These are phyloP conservation scores for Dallia pectoralis DNA, from an alignment of 2,797 vertebrate species.

Conservation along the genomic window DNA sequence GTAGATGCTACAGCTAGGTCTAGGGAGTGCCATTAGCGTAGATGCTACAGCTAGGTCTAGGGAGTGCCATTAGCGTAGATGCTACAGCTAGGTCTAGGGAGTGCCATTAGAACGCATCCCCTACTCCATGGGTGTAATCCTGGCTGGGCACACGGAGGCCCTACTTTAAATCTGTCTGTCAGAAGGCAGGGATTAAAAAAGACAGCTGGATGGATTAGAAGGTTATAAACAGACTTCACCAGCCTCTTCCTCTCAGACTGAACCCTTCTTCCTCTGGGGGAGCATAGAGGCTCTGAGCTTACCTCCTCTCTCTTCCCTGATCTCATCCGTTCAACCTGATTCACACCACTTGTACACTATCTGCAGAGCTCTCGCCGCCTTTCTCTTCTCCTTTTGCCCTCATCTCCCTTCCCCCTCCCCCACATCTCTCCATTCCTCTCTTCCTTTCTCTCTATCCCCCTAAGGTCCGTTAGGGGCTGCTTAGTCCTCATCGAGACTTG, in stretches of 20 bases:
- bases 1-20: no score
- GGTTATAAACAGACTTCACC: constrained; percentile 55
- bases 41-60: no score
- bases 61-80: no score
- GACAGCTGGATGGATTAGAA: constrained; percentile 71
- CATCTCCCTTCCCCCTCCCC: constrained; percentile 10
- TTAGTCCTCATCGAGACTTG: constrained; percentile 22
- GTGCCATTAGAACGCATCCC: constrained; percentile 4
- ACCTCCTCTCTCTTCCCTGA: neutral
- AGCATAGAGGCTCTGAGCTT: neutral
- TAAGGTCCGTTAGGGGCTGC: constrained; percentile 19
- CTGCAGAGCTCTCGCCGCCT: constrained; percentile 16
- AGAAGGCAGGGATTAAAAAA: constrained; percentile 69
- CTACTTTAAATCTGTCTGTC: constrained; percentile 69
- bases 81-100: no score
- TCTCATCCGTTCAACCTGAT: neutral
- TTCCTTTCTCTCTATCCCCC: neutral
- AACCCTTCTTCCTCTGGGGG: neutral
- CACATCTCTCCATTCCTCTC: neutral
- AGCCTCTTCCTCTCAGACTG: neutral
- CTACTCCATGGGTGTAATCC: constrained; percentile 63
- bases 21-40: no score
- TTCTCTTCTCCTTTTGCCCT: neutral
- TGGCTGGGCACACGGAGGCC: constrained; percentile 60
- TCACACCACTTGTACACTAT: neutral